Conservation (phyloP, 37 sponge, comb jelly and placozoan genomes). For the Geodia barretti region DNA sequence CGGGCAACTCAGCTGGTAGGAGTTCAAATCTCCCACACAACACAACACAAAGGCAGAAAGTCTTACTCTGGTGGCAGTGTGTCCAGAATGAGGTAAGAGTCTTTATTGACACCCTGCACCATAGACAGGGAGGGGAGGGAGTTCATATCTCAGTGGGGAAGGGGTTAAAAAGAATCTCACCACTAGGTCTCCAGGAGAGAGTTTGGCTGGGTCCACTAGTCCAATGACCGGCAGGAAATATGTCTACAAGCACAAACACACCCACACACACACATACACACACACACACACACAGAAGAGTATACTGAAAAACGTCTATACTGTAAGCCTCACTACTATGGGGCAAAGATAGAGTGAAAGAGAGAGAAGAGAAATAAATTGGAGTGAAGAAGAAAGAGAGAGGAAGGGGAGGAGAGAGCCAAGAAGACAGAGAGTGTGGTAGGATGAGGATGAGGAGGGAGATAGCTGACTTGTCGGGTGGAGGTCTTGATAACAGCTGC, state of each 20-base stretch:
- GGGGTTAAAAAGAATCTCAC: constrained; percentile 29
- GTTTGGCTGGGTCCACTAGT: constrained; percentile 90
- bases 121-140: background rate
- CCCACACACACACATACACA: constrained; percentile 16
- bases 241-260: constrained; percentile 63
- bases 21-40: no score
- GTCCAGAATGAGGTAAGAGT: constrained; percentile 98
- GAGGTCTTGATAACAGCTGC: constrained; percentile 99
- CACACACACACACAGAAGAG: no score
- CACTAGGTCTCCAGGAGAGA: constrained; percentile 96
- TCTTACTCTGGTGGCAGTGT: constrained; percentile 96
- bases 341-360: no score
- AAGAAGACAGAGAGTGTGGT: background rate
- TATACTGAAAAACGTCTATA: no score
- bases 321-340: no score
- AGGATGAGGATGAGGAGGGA: no score
- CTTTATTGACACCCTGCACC: constrained; percentile 95
- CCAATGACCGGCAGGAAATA: constrained; percentile 99
- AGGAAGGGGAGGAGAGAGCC: no score
- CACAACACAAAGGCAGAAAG: background rate
- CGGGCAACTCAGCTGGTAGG: no score
- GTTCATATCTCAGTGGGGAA: background rate
- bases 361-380: no score
- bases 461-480: constrained; percentile 93
- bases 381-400: no score